These are phyloP conservation scores for Spatulosminthurus flaviceps DNA, from an alignment of 2,888 invertebrate genomes.

Conservation along the genomic window DNA sequence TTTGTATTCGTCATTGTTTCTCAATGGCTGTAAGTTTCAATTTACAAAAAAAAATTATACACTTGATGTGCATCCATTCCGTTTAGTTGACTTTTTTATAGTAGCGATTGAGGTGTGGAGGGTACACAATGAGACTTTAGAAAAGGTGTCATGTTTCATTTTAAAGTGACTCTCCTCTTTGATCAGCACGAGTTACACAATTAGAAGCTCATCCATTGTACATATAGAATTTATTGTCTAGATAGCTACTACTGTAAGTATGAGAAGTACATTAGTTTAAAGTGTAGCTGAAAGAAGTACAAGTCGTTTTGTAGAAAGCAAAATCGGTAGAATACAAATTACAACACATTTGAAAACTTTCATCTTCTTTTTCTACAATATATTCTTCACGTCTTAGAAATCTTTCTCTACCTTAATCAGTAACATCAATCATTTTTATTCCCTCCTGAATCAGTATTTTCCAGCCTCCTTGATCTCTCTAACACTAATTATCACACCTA, in stretches of 20 bases:
- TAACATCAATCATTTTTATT: conserved; percentile 7
- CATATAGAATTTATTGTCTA: background rate
- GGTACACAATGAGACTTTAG: background rate
- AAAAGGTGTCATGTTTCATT: conserved; percentile 23
- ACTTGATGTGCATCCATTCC: too few species aligned
- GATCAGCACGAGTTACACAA: conserved; percentile 1
- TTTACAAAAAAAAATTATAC: too few species aligned
- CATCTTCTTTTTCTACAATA: conserved; percentile 15
- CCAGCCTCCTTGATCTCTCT: background rate
- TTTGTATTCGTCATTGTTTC: too few species aligned
- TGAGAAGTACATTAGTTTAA: background rate
- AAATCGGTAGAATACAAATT: too few species aligned
- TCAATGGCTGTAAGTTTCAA: too few species aligned
- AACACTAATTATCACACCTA: background rate
- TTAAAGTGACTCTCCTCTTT: conserved; percentile 22
- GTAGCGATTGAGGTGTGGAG: background rate
- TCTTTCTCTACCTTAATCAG: background rate
- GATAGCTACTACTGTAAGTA: background rate
- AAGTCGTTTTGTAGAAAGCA: background rate
- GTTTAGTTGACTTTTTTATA: too few species aligned
- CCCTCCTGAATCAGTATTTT: conserved; percentile 15
- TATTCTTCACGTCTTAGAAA: conserved; percentile 1
- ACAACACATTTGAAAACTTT: conserved; percentile 6
- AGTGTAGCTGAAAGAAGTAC: background rate
- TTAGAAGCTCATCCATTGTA: background rate